Percentiles rank a stretch among this genome's conserved stretches.
Conservation (phyloP, 2,113 vertebrate species). For the Rhadina sibilatrix region DNA sequence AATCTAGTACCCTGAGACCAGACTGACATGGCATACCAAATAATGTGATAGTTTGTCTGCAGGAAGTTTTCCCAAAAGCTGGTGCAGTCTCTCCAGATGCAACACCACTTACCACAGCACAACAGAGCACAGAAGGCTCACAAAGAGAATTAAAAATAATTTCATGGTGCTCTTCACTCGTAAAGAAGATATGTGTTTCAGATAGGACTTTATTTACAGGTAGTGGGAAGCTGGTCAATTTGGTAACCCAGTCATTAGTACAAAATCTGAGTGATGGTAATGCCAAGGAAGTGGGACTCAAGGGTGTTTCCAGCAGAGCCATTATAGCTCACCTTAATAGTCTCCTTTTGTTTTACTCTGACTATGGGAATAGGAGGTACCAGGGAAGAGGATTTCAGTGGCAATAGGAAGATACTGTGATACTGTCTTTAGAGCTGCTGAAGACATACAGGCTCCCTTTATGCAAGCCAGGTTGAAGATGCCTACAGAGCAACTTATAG, state of each 20-base stretch:
- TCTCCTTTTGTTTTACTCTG: background rate
- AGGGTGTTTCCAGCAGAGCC: background rate
- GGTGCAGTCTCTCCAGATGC: fast-evolving
- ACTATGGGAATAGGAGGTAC: background rate
- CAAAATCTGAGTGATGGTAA: background rate
- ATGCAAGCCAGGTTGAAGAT: background rate
- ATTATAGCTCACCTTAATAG: background rate
- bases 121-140: fast-evolving
- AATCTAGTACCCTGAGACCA: background rate
- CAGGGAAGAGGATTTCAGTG: background rate
- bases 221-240: background rate
- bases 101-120: background rate
- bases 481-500: background rate
- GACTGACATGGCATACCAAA: background rate
- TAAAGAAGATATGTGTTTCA: background rate
- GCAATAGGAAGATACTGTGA: background rate
- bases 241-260: background rate
- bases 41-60: background rate
- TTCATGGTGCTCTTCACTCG: fast-evolving
- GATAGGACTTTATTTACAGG: background rate
- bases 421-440: background rate
- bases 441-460: background rate
- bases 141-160: background rate
- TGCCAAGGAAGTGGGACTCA: background rate
- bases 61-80: background rate